Percentiles rank a stretch among this genome's conserved stretches.
phyloP scores from a whole-genome alignment of 2,888 invertebrate genomes.

The Crossocerus cetratus region DNA sequence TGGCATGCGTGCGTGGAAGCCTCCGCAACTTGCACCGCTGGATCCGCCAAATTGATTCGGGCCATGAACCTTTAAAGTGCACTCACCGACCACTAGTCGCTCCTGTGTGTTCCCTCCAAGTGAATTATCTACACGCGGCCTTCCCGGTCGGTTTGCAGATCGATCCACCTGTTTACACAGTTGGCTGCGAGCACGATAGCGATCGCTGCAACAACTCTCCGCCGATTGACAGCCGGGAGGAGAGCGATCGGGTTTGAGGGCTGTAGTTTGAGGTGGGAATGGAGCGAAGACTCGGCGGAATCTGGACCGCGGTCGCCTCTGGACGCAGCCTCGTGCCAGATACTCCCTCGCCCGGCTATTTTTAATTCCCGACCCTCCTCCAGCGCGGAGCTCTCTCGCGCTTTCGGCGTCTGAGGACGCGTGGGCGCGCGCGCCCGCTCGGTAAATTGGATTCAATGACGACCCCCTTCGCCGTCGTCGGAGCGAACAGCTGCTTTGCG shows the following conservation, averaged over 20 bases:
- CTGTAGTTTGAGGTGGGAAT: too few relatives aligned
- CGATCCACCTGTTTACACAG: too few relatives aligned
- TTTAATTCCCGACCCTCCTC: background rate
- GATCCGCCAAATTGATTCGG: conserved; percentile 70
- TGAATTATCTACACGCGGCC: too few relatives aligned
- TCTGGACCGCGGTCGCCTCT: too few relatives aligned
- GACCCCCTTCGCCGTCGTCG: conserved; percentile 18
- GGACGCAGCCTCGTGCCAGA: too few relatives aligned
- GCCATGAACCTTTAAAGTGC: conserved; percentile 60
- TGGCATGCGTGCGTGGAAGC: conserved; percentile 31
- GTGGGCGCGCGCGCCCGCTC: conserved; percentile 19
- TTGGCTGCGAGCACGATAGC: too few relatives aligned
- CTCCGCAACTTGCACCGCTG: conserved; percentile 39
- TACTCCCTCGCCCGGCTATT: background rate
- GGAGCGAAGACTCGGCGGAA: too few relatives aligned
- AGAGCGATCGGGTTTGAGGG: too few relatives aligned
- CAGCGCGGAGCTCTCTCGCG: background rate
- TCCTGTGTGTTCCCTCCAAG: background rate
- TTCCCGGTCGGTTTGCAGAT: too few relatives aligned
- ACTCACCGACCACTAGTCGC: conserved; percentile 54
- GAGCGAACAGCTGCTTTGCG: conserved; percentile 37
- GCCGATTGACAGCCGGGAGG: too few relatives aligned
- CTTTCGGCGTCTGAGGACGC: background rate
- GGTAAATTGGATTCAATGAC: conserved; percentile 37
- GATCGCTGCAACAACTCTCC: too few relatives aligned